Evolutionary conservation across 2,113 vertebrate species (phyloP).

Genomic region (Ardeotis arabs): DNA sequence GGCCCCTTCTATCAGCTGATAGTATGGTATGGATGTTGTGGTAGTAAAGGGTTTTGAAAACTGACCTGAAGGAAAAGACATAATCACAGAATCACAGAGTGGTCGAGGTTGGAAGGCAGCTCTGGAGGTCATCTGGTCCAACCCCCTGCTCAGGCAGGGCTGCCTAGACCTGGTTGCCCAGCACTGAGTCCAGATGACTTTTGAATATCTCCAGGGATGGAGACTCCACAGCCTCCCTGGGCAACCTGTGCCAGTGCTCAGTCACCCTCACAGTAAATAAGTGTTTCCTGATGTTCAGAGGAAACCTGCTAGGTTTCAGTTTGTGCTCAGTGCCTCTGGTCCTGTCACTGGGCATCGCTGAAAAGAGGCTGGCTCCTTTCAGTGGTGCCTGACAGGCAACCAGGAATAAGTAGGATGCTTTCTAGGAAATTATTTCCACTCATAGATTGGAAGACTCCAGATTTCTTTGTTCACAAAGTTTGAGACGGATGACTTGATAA

Average conservation of each 20-base stretch:
- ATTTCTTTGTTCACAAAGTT: not conserved
- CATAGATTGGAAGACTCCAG: not conserved
- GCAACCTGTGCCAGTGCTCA: not conserved
- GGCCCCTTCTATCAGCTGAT: not conserved
- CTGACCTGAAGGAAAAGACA: not conserved
- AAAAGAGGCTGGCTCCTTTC: not conserved
- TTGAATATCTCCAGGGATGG: not conserved
- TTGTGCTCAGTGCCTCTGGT: not conserved
- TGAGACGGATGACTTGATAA: not conserved
- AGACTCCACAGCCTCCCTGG: not conserved
- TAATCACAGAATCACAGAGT: not conserved
- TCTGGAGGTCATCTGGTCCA: not conserved
- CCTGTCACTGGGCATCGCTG: not conserved
- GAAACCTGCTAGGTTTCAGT: not conserved
- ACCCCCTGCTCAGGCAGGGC: not conserved
- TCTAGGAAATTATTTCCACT: not conserved
- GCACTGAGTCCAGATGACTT: not conserved
- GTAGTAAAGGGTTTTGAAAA: not conserved
- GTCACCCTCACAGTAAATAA: not conserved
- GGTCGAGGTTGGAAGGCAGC: not conserved
- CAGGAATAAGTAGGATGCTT: not conserved
- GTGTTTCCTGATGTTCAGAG: not conserved
- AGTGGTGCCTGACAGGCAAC: not conserved
- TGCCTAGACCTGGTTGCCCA: not conserved
- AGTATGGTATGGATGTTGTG: not conserved